Percentiles rank a stretch among this genome's conserved stretches.
Evolutionary conservation across 2,888 invertebrate genomes (phyloP).

Genomic region (Gerris lacustris): DNA sequence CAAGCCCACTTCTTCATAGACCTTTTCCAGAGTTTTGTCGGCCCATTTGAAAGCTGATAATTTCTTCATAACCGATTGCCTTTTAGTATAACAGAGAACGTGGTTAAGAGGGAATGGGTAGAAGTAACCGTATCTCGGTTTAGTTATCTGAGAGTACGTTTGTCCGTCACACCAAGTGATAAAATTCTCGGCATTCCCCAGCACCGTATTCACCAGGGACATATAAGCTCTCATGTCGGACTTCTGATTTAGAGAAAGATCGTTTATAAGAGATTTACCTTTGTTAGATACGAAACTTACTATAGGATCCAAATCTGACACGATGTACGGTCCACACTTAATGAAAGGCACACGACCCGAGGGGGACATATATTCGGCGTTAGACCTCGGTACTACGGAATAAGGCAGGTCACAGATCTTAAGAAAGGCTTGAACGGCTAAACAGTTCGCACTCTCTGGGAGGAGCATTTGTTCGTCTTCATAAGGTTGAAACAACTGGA

Average conservation of each 20-base stretch:
- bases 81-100: slow-evolving; percentile 66
- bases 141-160: slow-evolving; percentile 70
- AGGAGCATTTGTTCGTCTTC: slow-evolving; percentile 88
- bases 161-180: slow-evolving; percentile 74
- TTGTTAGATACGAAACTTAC: slow-evolving; percentile 78
- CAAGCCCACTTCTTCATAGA: slow-evolving; percentile 55
- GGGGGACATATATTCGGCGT: slow-evolving; percentile 95
- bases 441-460: slow-evolving; percentile 85
- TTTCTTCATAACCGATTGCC: slow-evolving; percentile 53
- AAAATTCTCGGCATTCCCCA: slow-evolving; percentile 84
- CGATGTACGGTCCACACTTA: slow-evolving; percentile 74
- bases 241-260: slow-evolving; percentile 60
- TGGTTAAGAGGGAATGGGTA: slow-evolving; percentile 87
- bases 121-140: slow-evolving; percentile 71
- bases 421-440: slow-evolving; percentile 84
- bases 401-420: slow-evolving; percentile 84
- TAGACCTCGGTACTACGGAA: slow-evolving; percentile 66
- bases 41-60: slow-evolving; percentile 72
- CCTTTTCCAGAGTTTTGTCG: slow-evolving; percentile 60
- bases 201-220: slow-evolving; percentile 73
- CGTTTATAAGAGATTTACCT: slow-evolving; percentile 59
- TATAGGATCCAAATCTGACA: slow-evolving; percentile 84
- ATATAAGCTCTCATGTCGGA: slow-evolving; percentile 90
- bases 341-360: slow-evolving; percentile 87
- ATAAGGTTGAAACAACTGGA: slow-evolving; percentile 74